These are phyloP conservation scores for Aricia artaxerxes DNA, from an alignment of 2,888 invertebrate species.

Conservation along the genomic window DNA sequence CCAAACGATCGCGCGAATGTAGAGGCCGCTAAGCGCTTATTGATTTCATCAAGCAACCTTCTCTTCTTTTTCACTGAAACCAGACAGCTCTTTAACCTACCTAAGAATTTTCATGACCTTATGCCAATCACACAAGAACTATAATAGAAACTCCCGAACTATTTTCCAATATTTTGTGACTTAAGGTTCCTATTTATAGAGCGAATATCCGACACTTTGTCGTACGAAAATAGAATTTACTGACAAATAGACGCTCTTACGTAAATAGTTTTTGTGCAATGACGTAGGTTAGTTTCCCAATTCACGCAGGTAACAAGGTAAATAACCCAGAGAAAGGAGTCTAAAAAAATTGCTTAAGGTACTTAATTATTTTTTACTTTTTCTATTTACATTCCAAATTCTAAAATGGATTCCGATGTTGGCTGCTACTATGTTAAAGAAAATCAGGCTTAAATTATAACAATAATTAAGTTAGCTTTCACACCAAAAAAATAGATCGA, in stretches of 20 bases:
- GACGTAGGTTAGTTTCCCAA: slow-evolving; percentile 4
- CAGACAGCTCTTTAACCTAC: not conserved
- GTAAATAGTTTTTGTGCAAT: slow-evolving; percentile 16
- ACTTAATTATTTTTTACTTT: not conserved
- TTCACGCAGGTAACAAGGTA: not conserved
- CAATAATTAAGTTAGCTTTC: not conserved
- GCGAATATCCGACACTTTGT: not conserved
- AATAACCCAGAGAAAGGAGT: not conserved
- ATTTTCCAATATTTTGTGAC: not conserved
- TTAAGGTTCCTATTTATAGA: not conserved
- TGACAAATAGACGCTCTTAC: slow-evolving; percentile 5
- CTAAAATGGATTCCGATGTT: not conserved
- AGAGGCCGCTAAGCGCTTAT: not conserved
- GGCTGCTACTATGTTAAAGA: not conserved
- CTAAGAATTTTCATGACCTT: not conserved
- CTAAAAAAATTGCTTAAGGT: not conserved
- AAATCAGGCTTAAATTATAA: not conserved
- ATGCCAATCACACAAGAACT: not conserved
- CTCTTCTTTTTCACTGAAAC: not conserved
- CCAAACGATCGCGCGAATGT: not conserved
- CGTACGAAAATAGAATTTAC: not conserved
- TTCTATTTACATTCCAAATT: not conserved
- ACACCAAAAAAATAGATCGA: no score
- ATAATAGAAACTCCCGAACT: not conserved
- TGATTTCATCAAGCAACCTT: not conserved